Percentiles rank a stretch among this genome's conserved stretches.
phyloP scores from a whole-genome alignment of 2,888 invertebrate genomes.

The Hirudinaria manillensis region DNA sequence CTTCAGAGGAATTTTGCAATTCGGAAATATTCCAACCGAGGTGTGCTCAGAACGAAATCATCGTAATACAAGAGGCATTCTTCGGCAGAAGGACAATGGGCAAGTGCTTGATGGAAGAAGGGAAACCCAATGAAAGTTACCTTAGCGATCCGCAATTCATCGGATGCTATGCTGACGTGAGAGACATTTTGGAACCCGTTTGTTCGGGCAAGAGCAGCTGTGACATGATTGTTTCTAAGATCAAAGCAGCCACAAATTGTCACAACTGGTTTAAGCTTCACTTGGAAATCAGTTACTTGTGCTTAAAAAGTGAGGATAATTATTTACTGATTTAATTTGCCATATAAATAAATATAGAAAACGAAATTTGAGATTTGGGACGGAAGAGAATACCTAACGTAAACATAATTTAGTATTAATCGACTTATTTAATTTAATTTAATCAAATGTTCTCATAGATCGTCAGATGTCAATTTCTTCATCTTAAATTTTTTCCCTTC shows the following conservation, averaged over 20 bases:
- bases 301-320: slow-evolving; percentile 6
- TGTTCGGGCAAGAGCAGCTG: slow-evolving; percentile 23
- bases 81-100: slow-evolving; percentile 21
- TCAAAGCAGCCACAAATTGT: slow-evolving; percentile 15
- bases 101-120: slow-evolving; percentile 21
- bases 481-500: neutral
- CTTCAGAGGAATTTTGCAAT: slow-evolving; percentile 23
- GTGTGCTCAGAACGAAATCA: slow-evolving; percentile 10
- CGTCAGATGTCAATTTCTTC: neutral
- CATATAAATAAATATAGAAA: neutral
- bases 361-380: neutral
- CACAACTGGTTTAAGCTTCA: slow-evolving; percentile 1
- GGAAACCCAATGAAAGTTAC: neutral
- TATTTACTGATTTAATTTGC: neutral
- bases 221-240: slow-evolving; percentile 13
- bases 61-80: slow-evolving; percentile 11
- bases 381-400: neutral
- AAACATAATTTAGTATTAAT: too few relatives aligned
- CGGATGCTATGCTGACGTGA: slow-evolving; percentile 27
- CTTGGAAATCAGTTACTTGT: slow-evolving; percentile 7
- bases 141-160: slow-evolving; percentile 12
- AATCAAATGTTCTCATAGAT: too few relatives aligned
- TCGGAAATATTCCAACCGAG: slow-evolving; percentile 21
- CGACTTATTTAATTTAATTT: too few relatives aligned
- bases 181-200: slow-evolving; percentile 5